These are phyloP conservation scores for Onychomys torridus DNA, from an alignment of 2,797 vertebrate species.

Conservation along the genomic window DNA sequence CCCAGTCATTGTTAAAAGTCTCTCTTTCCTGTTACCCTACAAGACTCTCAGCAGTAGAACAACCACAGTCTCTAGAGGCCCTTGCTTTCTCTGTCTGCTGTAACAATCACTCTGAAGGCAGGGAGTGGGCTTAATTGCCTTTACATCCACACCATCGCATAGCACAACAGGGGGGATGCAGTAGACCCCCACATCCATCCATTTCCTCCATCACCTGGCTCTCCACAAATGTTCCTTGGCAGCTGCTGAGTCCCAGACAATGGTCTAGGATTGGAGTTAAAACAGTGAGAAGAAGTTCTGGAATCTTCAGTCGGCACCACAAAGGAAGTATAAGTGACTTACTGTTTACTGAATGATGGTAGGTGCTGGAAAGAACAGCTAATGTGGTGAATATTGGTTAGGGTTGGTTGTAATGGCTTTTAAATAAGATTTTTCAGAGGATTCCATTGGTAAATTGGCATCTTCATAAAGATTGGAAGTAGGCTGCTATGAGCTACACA, in stretches of 20 bases:
- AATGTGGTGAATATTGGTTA: background rate
- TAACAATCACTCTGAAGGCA: background rate
- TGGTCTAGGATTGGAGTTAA: background rate
- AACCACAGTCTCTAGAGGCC: background rate
- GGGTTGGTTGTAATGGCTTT: background rate
- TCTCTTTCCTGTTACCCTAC: background rate
- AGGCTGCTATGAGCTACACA: background rate
- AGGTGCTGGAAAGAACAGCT: background rate
- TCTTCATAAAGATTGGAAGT: constrained; percentile 22
- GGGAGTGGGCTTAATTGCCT: background rate
- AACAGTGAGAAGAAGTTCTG: background rate
- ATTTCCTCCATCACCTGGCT: background rate
- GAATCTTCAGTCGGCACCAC: background rate
- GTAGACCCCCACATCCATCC: background rate
- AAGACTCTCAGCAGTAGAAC: background rate
- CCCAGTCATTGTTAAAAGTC: background rate
- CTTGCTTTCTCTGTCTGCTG: constrained; percentile 3
- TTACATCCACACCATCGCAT: background rate
- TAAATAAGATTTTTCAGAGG: background rate
- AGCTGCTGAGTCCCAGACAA: background rate
- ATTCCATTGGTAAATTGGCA: background rate
- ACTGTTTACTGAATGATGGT: background rate
- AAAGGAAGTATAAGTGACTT: background rate
- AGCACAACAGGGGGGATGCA: background rate
- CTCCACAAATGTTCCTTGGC: background rate